Conservation (phyloP, 1,140 invertebrate species). For the Alviniconcha marisindica region DNA sequence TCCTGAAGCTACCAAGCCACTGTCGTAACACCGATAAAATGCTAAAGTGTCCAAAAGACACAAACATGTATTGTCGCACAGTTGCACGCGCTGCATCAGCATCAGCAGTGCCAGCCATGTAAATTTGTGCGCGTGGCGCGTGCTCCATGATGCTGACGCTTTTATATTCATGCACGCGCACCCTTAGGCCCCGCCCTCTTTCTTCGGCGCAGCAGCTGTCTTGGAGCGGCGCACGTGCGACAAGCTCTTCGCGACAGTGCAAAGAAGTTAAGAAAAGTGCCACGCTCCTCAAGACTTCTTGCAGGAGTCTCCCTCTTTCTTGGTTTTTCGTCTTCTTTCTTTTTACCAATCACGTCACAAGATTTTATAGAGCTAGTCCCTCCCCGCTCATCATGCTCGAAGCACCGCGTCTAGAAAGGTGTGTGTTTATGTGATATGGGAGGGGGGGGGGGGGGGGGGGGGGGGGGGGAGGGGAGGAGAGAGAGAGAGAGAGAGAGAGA, state of each 20-base stretch:
- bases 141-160: not conserved
- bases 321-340: not conserved
- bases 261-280: slow-evolving; percentile 14
- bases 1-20: too few species aligned
- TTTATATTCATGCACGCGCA: slow-evolving; percentile 34
- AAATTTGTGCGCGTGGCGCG: slow-evolving; percentile 16
- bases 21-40: too few species aligned
- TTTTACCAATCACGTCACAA: not conserved
- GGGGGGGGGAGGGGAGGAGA: not conserved
- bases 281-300: slow-evolving; percentile 4
- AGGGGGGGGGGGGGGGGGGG: not conserved
- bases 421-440: too few species aligned
- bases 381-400: too few species aligned
- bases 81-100: not conserved
- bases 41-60: too few species aligned
- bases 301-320: not conserved
- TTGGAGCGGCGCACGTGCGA: slow-evolving; percentile 9
- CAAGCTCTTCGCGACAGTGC: not conserved
- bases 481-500: too few species aligned
- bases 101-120: not conserved
- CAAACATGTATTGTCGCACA: too few species aligned
- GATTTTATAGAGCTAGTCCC: not conserved
- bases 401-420: too few species aligned
- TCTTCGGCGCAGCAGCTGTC: slow-evolving; percentile 18
- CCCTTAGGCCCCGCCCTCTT: not conserved